Evolutionary conservation across 2,113 vertebrate genomes (phyloP), one percentile per base, ranked within the genome.

Genomic region (Melanerpes aurifrons): DNA sequence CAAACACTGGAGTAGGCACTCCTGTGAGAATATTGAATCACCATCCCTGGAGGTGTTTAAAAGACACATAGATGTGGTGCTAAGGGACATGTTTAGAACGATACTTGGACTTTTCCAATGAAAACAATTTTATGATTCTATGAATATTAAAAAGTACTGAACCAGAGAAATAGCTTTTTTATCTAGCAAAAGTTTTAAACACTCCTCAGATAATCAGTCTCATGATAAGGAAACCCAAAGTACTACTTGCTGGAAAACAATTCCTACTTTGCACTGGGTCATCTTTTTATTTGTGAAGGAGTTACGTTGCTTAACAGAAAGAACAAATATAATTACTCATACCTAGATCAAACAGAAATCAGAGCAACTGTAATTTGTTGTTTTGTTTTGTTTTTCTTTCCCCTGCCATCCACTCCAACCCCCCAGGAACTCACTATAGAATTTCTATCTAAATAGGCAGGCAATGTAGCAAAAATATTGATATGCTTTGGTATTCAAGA

Each of bases 341-440:
- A 81, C 26, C 13, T 72, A 54, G 7, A 90, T 20, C 45, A 76
- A 82, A 86, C 47, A 62, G n/a, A 67, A 82, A 78, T 81, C 11
- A 31, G 43, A 80, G 11, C 6, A 82, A 67, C 40, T 64, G 31
- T 43, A 31, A 28, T 32, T 86, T 12, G 7, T 31, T 37, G 74
- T 40, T 31, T 32, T 83, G 43, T 6, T 45, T 45, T 45, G 15
- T 45, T 45, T 31, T 48, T n/a, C 8, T 26, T 26, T 17, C 4
- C 10, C 3, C 13, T 8, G 2, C 7, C 4, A 16, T 15, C 13
- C 12, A 3, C 6, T 12, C n/a, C 8, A 56, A 20, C 2, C 7
- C 8, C 9, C 12, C 5, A 5, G 4, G 4, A 80, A 19, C 13
- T 63, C 43, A 37, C 20, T 56, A 8, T 37, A 71, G 74, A 63